Conservation (phyloP, 2,113 vertebrate genomes). For the Neoarius graeffei region DNA sequence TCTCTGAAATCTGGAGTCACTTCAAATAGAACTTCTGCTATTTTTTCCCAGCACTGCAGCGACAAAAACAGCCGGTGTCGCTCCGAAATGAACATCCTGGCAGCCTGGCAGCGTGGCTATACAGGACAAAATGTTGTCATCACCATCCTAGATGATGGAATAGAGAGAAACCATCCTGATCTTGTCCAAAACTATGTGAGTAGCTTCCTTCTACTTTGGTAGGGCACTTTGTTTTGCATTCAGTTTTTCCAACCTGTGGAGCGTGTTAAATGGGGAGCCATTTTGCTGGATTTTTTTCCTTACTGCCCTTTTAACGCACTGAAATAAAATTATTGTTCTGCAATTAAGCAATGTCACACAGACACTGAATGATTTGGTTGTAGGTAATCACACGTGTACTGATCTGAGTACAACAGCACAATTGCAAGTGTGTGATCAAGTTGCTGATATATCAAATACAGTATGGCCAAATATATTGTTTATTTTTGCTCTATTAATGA, state of each 20-base stretch:
- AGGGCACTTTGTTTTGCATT: no score
- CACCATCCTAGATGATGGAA: conserved; percentile 91
- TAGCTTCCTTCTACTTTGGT: conserved; percentile 1
- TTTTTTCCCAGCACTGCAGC: conserved; percentile 62
- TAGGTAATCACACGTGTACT: not conserved
- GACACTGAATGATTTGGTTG: not conserved
- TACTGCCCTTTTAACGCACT: not conserved
- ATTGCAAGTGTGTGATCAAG: not conserved
- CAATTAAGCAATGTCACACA: not conserved
- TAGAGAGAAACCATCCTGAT: conserved; percentile 91
- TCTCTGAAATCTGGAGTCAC: not conserved
- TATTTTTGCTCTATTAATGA: not conserved
- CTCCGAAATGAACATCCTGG: conserved; percentile 87
- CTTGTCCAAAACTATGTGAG: conserved; percentile 90
- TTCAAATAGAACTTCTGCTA: not conserved
- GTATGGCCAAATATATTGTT: not conserved
- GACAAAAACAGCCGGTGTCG: conserved; percentile 76
- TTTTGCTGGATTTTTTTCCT: not conserved
- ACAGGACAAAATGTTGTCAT: conserved; percentile 87
- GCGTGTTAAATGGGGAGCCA: not conserved
- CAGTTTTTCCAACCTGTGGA: not conserved
- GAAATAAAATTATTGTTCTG: not conserved
- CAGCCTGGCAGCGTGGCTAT: conserved; percentile 89
- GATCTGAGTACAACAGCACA: not conserved
- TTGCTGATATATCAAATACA: not conserved